Base-by-base conservation (phyloP, 2,888 invertebrate species). In the Rotaria macrura region DNA sequence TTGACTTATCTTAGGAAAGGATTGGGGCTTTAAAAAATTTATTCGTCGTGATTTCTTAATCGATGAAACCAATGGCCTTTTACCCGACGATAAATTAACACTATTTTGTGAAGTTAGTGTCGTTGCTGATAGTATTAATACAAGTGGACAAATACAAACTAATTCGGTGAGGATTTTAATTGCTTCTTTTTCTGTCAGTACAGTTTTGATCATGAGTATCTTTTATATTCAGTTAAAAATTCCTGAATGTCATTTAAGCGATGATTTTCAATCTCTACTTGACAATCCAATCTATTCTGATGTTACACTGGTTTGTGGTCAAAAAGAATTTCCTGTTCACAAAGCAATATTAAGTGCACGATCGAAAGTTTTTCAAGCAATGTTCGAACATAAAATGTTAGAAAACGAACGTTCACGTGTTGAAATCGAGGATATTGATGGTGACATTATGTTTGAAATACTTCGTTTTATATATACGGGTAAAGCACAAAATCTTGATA, bases 21-120 rank as follows among this genome's bases (percentile, higher is more conserved):
- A 99, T 93, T 99, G 99, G 99, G 99, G 99, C 87, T 99, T 99
- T 93, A 99, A 99, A 92, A 99, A 99, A 92, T 99, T 99, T 91
- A 99, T 99, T 88, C 93, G 98, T 90, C 93, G 99, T 92, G 99
- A 99, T 92, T 99, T 99, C 92, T 93, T 99, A 88, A 93, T 99
- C 91, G 99, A 99, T 91, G 99, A 99, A 93, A 95, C 96, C 87
- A 99, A 99, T 91, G 99, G 99, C 89, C 93, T 99, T 83, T 93
- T 99, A 89, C 98, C 99, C 34, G 98, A 99, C 91, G 99, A 99
- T 92, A 97, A 97, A 92, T 93, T 99, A 91, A 98, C 98, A 91
- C 96, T 99, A 93, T 98, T 97, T 93, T 98, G 98, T 93, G 97
- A 98, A 93, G 97, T 92, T 88, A 88, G 89, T 87, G 98, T 99